Base-by-base conservation (phyloP, 2,113 vertebrate species). In the Onychorhynchus coronatus region DNA sequence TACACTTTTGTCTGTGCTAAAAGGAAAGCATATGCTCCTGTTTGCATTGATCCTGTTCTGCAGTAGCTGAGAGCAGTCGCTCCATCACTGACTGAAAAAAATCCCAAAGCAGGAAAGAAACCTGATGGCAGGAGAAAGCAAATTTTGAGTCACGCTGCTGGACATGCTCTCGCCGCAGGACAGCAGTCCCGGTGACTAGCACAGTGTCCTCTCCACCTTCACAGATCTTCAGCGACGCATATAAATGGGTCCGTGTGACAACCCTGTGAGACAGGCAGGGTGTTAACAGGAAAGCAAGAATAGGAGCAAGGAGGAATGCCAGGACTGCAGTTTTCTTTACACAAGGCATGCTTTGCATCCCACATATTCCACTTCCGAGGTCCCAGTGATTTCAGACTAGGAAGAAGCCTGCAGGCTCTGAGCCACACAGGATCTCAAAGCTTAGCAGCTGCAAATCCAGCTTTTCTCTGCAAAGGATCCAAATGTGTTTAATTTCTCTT, bases 401-500 rank as follows among this genome's bases (percentile, higher is more conserved):
- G 41, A 75, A 83, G 55, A 77, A 65, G 16, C 12, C 50, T 78
- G 73, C 30, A 75, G 59, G 77, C 65, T 80, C 12, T 11, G 65
- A 95, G 66, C 85, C 89, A 47, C 22, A 80, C 50, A 89, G 79
- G 74, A 76, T 80, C 73, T 24, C 39, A 76, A 79, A 86, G 75
- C 52, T 85, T 93, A 90, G 46, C n/a, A 88, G 50, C 72, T 92
- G 80, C 79, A 91, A 84, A 95, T 86, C 85, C 85, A 92, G 78
- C 49, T 91, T 96, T 94, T 93, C 82, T 77, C 35, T 68, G 85
- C 67, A 68, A 68, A 80, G 59, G 52, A 63, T 74, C 59, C 59
- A 84, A 70, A 37, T 61, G 30, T 2, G 1, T 92, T 96, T 94
- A 66, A 93, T 97, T 97, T 96, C 47, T 88, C 55, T 95, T 96